Conservation (phyloP, 2,888 invertebrate species). For the Caenorhabditis sp. region DNA sequence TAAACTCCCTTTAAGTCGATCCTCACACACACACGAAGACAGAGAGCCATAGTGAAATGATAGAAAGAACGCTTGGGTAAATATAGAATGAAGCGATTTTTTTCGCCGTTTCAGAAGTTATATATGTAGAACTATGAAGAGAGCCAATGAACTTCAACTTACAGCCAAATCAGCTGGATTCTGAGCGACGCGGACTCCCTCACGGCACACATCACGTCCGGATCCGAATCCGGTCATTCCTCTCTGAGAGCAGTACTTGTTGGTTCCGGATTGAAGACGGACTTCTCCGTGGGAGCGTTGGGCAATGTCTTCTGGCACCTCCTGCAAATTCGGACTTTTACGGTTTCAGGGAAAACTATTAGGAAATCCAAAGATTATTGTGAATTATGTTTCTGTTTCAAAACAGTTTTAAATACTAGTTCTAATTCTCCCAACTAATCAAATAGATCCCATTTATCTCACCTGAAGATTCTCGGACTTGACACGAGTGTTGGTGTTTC, state of each 20-base stretch:
- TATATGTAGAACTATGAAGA: too few relatives aligned
- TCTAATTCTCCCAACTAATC: too few relatives aligned
- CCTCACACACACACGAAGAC: slow-evolving; percentile 7
- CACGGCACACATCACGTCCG: slow-evolving; percentile 83
- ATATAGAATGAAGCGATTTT: not conserved
- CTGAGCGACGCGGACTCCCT: slow-evolving; percentile 79
- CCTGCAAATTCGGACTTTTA: slow-evolving; percentile 67
- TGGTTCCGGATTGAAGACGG: slow-evolving; percentile 83
- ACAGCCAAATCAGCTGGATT: slow-evolving; percentile 81
- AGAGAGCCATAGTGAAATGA: slow-evolving; percentile 6
- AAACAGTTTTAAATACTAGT: too few relatives aligned
- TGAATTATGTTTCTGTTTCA: not conserved
- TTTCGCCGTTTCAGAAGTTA: not conserved
- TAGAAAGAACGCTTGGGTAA: slow-evolving; percentile 21
- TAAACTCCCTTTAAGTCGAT: slow-evolving; percentile 33
- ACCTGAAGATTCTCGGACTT: slow-evolving; percentile 81
- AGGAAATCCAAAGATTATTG: too few relatives aligned
- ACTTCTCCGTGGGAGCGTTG: slow-evolving; percentile 82
- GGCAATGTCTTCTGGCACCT: slow-evolving; percentile 82
- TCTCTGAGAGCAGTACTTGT: slow-evolving; percentile 77
- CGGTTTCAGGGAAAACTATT: too few relatives aligned
- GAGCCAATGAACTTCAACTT: too few relatives aligned
- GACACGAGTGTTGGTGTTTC: slow-evolving; percentile 82
- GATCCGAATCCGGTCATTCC: slow-evolving; percentile 83
- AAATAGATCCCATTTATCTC: not conserved